phyloP scores from a whole-genome alignment of 2,797 vertebrate species.

The Thamnophis elegans region DNA sequence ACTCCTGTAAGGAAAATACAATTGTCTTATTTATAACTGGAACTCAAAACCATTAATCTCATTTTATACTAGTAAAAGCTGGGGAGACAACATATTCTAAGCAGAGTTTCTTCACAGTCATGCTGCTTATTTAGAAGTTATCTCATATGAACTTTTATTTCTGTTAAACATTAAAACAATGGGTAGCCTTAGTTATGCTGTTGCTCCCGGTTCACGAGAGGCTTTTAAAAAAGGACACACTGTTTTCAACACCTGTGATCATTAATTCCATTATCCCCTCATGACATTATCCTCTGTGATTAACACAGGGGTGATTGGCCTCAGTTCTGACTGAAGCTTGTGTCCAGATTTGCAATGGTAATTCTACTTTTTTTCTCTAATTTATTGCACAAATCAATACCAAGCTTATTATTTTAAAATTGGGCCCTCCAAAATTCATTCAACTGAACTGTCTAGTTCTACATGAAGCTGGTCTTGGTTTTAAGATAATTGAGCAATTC shows the following conservation, averaged over 20 bases:
- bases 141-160: background rate
- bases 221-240: background rate
- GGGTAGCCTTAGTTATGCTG: background rate
- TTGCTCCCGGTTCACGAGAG: rapidly evolving
- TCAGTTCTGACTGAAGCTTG: background rate
- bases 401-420: background rate
- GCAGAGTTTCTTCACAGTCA: background rate
- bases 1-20: background rate
- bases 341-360: background rate
- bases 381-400: background rate
- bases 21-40: background rate
- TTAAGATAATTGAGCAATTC: background rate
- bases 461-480: background rate
- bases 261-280: background rate
- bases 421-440: background rate
- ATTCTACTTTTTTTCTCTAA: background rate
- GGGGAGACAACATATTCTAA: background rate
- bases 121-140: background rate
- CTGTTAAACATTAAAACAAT: background rate
- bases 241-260: background rate
- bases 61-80: background rate
- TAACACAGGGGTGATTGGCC: background rate
- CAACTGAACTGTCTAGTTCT: conserved; percentile 12
- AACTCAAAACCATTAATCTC: background rate
- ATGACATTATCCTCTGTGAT: background rate